Evolutionary conservation across 2,113 vertebrate genomes (phyloP).

Genomic region (Petrocephalus zakoni): DNA sequence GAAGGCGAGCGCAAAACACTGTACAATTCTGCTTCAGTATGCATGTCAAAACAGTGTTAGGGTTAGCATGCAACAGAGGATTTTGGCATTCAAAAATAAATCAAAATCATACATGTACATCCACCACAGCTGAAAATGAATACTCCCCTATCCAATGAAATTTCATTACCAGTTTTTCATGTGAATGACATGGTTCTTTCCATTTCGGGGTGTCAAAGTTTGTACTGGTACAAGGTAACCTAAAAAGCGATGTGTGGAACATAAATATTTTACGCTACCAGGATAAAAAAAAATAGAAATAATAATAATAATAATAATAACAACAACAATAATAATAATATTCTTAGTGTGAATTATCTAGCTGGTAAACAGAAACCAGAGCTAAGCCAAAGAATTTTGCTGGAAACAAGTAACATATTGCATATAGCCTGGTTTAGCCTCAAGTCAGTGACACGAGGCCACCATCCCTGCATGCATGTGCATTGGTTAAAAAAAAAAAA

Average conservation of each 20-base stretch:
- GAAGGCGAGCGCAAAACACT: background rate
- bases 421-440: background rate
- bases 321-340: too few relatives aligned
- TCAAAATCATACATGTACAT: background rate
- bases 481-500: background rate
- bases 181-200: background rate
- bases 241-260: background rate
- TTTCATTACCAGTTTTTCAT: background rate
- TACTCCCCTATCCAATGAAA: background rate
- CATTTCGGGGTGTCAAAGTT: background rate
- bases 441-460: background rate
- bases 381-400: background rate
- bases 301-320: too few relatives aligned
- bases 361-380: background rate
- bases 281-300: background rate
- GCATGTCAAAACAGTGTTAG: background rate
- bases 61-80: background rate
- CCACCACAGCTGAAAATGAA: background rate
- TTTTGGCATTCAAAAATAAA: background rate
- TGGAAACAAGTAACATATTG: background rate
- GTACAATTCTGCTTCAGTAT: background rate
- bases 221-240: background rate
- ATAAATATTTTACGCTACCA: background rate
- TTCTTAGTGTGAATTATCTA: slow-evolving; percentile 3
- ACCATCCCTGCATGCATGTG: background rate